phyloP scores from a whole-genome alignment of 2,888 invertebrate genomes.

The Patella caerulea region DNA sequence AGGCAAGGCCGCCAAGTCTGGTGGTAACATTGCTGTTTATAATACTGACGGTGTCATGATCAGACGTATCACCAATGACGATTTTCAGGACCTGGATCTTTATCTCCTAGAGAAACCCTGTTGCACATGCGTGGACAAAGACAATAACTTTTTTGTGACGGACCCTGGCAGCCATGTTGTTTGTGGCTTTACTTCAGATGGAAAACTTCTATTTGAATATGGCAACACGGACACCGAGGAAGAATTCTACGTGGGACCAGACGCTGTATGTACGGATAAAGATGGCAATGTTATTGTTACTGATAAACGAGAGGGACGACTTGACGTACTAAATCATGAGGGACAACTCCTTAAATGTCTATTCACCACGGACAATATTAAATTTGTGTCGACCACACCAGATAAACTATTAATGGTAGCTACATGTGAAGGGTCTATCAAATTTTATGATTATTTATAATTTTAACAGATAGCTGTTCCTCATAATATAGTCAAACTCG shows the following conservation, averaged over 20 bases:
- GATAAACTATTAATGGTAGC: slow-evolving; percentile 55
- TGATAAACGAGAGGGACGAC: slow-evolving; percentile 56
- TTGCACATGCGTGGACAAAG: slow-evolving; percentile 46
- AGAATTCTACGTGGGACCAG: slow-evolving; percentile 59
- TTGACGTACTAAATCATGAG: slow-evolving; percentile 54
- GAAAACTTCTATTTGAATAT: slow-evolving; percentile 57
- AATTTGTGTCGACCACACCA: slow-evolving; percentile 54
- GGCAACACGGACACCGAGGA: slow-evolving; percentile 57
- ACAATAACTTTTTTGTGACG: slow-evolving; percentile 53
- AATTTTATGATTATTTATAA: slow-evolving; percentile 55
- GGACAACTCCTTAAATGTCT: slow-evolving; percentile 56
- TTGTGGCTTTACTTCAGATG: slow-evolving; percentile 48
- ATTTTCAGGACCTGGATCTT: slow-evolving; percentile 46
- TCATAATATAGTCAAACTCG: too few species aligned
- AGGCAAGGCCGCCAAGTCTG: slow-evolving; percentile 55
- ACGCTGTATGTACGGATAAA: slow-evolving; percentile 54
- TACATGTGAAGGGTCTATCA: slow-evolving; percentile 53
- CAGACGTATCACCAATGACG: slow-evolving; percentile 57
- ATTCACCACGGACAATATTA: slow-evolving; percentile 51
- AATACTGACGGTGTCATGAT: slow-evolving; percentile 48
- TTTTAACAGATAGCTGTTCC: not conserved
- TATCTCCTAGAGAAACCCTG: slow-evolving; percentile 60
- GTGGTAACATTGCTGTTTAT: slow-evolving; percentile 59
- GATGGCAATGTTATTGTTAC: slow-evolving; percentile 55
- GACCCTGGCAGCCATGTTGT: slow-evolving; percentile 58